phyloP scores from a whole-genome alignment of 2,113 vertebrate species.

The Rattus rattus region DNA sequence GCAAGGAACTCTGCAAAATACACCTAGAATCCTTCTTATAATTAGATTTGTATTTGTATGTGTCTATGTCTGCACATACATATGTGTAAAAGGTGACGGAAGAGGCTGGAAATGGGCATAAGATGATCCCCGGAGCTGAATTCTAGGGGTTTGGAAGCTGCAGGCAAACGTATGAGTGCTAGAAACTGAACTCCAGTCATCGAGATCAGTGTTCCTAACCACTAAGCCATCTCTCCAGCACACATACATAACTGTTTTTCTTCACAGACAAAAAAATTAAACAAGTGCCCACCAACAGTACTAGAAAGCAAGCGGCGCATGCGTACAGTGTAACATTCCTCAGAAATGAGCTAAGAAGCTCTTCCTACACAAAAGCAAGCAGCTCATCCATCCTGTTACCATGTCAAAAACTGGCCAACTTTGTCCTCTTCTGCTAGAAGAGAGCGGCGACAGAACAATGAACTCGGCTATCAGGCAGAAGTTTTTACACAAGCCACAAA shows the following conservation, averaged over 20 bases:
- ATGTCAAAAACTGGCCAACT: not conserved
- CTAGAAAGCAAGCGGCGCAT: constrained; percentile 5
- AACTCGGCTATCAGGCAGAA: not conserved
- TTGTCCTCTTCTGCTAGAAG: not conserved
- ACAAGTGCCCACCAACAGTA: constrained; percentile 15
- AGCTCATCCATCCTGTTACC: not conserved
- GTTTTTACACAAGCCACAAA: not conserved
- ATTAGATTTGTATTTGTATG: not conserved
- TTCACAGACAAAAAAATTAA: not conserved
- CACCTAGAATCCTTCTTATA: not conserved
- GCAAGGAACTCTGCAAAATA: not conserved
- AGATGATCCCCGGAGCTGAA: not conserved
- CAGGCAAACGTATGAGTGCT: not conserved
- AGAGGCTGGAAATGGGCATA: not conserved
- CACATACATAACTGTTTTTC: not conserved
- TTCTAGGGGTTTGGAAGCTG: not conserved
- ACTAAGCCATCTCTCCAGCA: not conserved
- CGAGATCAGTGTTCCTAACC: not conserved
- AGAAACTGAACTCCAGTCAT: not conserved
- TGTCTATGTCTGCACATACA: not conserved
- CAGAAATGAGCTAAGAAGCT: not conserved
- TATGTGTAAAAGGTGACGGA: not conserved
- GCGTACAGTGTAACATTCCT: not conserved
- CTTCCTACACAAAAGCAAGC: not conserved
- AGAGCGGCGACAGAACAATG: not conserved